Evolutionary conservation across 2,113 vertebrate species (phyloP).

Genomic region (Haemorhous mexicanus): DNA sequence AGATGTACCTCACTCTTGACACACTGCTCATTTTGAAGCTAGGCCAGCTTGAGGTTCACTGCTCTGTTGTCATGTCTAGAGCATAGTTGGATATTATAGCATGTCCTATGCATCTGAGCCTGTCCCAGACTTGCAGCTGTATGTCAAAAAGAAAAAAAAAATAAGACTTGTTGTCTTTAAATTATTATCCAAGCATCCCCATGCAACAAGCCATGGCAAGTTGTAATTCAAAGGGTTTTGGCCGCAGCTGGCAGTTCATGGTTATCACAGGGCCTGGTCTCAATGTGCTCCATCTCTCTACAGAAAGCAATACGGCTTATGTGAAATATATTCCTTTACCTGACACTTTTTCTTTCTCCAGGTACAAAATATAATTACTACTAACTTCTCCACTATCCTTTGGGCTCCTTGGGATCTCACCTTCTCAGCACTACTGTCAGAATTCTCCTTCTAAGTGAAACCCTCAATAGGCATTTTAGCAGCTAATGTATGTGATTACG

Average conservation of each 20-base stretch:
- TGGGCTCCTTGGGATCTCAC: not conserved
- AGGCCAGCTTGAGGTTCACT: not conserved
- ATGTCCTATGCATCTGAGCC: not conserved
- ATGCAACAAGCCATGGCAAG: not conserved
- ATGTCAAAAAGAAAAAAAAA: conserved; percentile 2
- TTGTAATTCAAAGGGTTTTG: not conserved
- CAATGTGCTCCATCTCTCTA: not conserved
- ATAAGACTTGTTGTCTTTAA: not conserved
- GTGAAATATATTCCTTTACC: not conserved
- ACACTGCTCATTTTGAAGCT: not conserved
- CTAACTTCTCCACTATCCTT: not conserved
- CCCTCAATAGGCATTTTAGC: not conserved
- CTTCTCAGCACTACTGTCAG: not conserved
- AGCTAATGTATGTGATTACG: conserved; percentile 3
- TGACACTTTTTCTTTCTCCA: not conserved
- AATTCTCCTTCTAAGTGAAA: conserved; percentile 6
- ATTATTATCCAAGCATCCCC: not conserved
- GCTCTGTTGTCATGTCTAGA: not conserved
- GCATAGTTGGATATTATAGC: not conserved
- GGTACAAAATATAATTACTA: conserved; percentile 9
- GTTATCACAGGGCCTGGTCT: not conserved
- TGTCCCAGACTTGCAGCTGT: not conserved
- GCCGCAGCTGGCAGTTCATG: not conserved
- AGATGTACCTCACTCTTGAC: not conserved
- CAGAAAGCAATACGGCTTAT: not conserved